Evolutionary conservation across 2,113 vertebrate species (phyloP), one percentile per base, ranked within the genome.

Genomic region (Lethenteron camtschaticum): DNA sequence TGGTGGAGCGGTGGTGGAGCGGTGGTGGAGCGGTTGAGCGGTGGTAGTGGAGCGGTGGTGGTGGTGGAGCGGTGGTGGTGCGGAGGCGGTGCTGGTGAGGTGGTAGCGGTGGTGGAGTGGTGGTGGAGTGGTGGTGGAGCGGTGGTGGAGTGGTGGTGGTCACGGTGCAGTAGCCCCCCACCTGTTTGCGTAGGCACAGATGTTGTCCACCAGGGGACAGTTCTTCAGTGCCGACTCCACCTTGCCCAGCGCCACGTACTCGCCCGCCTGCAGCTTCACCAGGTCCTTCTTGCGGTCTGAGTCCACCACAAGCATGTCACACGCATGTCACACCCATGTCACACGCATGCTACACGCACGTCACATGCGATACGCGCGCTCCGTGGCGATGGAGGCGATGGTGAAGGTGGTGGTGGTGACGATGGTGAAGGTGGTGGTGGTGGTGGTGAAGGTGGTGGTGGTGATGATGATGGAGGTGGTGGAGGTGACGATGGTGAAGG

Each of bases 251-350:
- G 92, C 89, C 73, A 97, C 87, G 24, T 97, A 97, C 73, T 97
- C 90, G 73, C 92, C 92, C 1, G 87, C 87, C 77, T 95, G 89
- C 14, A 96, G 85, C 72, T 97, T 96, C 71, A 97, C 92, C 76
- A 97, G 80, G 77, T 97, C 92, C 76, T 95, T 97, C 76, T 95
- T 97, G 74, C 91, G 87, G 79, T 97, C 91, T 97, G 70, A 66
- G 14, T n/a, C 41, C 41, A 41, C 41, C 41, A 41, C 41, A 41
- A 4, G 41, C 41, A 41, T 41, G 41, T 41, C 41, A 41, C 41
- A 41, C 41, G 5, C 41, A 41, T 41, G 41, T 41, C 41, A 41
- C 41, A 41, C 41, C 5, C 41, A 41, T 41, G 41, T 41, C 41
- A 41, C 41, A 41, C 41, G 41, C 41, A 41, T 41, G 41, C 6